A percentile compares a stretch with the other conserved stretches of the same genome.
Conservation (phyloP, 2,888 invertebrate species). For the Netelia inedita region DNA sequence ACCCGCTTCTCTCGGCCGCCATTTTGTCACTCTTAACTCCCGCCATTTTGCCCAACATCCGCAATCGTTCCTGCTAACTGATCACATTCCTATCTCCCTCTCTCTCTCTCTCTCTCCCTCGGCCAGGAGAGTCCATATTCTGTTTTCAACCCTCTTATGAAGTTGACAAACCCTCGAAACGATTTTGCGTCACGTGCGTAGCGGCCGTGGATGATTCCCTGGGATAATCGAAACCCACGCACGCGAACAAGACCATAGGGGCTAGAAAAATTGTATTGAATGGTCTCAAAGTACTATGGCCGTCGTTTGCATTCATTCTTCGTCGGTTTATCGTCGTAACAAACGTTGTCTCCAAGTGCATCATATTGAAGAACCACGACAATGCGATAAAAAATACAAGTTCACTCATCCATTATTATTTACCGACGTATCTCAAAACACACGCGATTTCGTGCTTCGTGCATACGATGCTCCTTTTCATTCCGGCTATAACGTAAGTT, state of each 20-base stretch:
- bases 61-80: too few species aligned
- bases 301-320: constrained; percentile 43
- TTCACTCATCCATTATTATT: constrained; percentile 82
- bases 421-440: constrained; percentile 71
- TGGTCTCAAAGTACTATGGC: constrained; percentile 23
- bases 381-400: constrained; percentile 80
- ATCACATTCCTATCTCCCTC: too few species aligned
- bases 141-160: constrained; percentile 2
- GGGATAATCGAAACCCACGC: constrained; percentile 23
- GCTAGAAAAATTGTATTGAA: constrained; percentile 46
- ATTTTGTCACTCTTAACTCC: not conserved
- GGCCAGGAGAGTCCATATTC: too few species aligned
- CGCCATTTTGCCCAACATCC: not conserved
- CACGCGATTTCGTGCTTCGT: constrained; percentile 31
- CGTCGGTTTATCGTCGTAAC: constrained; percentile 26
- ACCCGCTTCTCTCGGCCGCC: not conserved
- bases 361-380: constrained; percentile 51
- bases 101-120: not conserved
- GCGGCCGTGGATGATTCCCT: constrained; percentile 33
- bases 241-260: constrained; percentile 13
- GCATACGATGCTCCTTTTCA: constrained; percentile 75
- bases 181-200: constrained; percentile 65
- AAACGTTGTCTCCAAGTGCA: constrained; percentile 23
- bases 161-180: constrained; percentile 56
- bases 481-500: constrained; percentile 75